These are phyloP conservation scores for Caenorhabditis wallacei DNA, from an alignment of 2,888 invertebrate species.

Conservation along the genomic window DNA sequence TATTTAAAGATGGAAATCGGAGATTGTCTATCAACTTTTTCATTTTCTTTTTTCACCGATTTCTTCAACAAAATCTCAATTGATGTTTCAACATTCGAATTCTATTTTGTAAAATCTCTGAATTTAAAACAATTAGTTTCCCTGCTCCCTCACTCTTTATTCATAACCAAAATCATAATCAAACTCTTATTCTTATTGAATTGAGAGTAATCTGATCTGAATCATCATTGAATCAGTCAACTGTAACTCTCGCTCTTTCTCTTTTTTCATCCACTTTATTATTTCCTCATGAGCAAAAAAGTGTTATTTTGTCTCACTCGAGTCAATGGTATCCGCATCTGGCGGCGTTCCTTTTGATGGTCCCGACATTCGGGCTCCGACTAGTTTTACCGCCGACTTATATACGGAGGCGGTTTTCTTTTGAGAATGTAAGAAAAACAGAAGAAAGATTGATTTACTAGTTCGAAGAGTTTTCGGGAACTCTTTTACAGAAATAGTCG, in stretches of 20 bases:
- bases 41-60: too few relatives aligned
- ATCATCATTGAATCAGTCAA: constrained; percentile 6
- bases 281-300: constrained; percentile 5
- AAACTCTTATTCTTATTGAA: background rate
- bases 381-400: constrained; percentile 46
- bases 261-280: constrained; percentile 20
- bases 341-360: constrained; percentile 24
- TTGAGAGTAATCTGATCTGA: background rate
- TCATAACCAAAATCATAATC: too few relatives aligned
- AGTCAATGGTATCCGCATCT: constrained; percentile 8
- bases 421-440: constrained; percentile 1
- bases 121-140: too few relatives aligned
- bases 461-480: background rate
- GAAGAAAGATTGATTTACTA: constrained; percentile 23
- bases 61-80: too few relatives aligned
- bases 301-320: background rate
- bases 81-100: too few relatives aligned
- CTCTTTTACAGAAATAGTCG: background rate
- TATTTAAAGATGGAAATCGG: too few relatives aligned
- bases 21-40: too few relatives aligned
- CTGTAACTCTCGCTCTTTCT: background rate
- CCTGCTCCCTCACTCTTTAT: too few relatives aligned
- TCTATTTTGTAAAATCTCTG: too few relatives aligned
- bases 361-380: constrained; percentile 31
- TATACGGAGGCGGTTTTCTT: constrained; percentile 32